Conservation (phyloP, 35 echinoderm and acorn worm species). For the Lytechinus variegatus region DNA sequence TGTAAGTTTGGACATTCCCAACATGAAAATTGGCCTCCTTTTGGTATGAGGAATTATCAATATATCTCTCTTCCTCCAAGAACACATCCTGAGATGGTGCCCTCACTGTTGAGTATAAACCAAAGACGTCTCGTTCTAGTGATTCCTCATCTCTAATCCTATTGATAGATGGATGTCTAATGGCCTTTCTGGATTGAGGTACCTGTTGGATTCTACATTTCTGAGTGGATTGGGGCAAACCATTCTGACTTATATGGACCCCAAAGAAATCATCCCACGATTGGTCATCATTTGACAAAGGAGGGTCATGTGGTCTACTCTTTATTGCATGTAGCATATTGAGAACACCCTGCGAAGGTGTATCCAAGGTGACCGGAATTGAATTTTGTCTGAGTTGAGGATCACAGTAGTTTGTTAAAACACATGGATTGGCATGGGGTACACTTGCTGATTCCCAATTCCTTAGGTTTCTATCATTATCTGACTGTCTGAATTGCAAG, state of each 20-base stretch:
- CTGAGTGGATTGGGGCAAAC: not conserved
- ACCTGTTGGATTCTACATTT: not conserved
- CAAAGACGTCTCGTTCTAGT: not conserved
- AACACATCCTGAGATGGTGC: not conserved
- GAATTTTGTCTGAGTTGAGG: not conserved
- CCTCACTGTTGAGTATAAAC: not conserved
- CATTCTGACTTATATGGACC: not conserved
- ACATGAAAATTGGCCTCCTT: not conserved
- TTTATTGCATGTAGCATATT: not conserved
- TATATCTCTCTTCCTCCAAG: not conserved
- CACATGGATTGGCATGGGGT: not conserved
- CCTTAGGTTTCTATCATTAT: not conserved
- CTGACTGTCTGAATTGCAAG: not conserved
- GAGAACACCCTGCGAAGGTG: not conserved
- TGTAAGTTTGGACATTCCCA: not conserved
- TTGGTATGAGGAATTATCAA: not conserved
- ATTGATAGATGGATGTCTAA: not conserved
- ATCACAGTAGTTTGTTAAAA: not conserved
- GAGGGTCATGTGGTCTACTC: not conserved
- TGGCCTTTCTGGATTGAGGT: not conserved
- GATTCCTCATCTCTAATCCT: not conserved
- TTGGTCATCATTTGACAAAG: not conserved
- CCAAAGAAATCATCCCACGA: not conserved
- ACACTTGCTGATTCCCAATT: not conserved
- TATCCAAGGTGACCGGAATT: not conserved